Evolutionary conservation across 2,113 vertebrate genomes (phyloP).

Genomic region (Malurus melanocephalus): DNA sequence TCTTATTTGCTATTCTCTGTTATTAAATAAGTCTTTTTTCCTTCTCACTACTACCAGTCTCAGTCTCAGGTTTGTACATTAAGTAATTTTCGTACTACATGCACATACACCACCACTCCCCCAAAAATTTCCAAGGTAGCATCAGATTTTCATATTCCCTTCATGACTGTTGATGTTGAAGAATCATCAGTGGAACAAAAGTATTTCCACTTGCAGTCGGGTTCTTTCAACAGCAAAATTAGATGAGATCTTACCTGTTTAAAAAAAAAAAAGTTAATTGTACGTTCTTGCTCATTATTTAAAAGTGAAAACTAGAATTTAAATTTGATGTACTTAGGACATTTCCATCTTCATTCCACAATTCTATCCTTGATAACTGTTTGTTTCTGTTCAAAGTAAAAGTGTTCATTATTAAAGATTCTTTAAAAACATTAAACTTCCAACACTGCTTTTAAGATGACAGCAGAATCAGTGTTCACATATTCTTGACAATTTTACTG

Average conservation of each 20-base stretch:
- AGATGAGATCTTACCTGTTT: not conserved
- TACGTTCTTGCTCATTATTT: not conserved
- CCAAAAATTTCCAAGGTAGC: not conserved
- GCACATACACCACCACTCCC: rapidly evolving
- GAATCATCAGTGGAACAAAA: not conserved
- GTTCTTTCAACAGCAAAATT: not conserved
- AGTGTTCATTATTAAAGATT: not conserved
- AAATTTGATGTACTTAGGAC: not conserved
- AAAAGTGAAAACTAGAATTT: not conserved
- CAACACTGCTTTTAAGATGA: not conserved
- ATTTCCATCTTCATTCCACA: not conserved
- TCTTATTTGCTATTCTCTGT: not conserved
- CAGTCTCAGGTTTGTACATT: not conserved
- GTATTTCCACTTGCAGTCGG: not conserved
- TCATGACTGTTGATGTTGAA: not conserved
- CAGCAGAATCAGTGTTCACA: not conserved
- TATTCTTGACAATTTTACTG: not conserved
- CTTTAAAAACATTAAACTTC: not conserved
- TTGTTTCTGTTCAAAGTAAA: not conserved
- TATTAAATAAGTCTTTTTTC: not conserved
- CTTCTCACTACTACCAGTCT: not conserved
- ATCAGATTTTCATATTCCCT: not conserved
- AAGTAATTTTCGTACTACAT: not conserved
- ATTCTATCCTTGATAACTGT: not conserved
- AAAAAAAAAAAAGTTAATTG: not conserved